Base-by-base conservation (phyloP, 64 coral and sea anemone genomes). In the Pachyseris speciosa region DNA sequence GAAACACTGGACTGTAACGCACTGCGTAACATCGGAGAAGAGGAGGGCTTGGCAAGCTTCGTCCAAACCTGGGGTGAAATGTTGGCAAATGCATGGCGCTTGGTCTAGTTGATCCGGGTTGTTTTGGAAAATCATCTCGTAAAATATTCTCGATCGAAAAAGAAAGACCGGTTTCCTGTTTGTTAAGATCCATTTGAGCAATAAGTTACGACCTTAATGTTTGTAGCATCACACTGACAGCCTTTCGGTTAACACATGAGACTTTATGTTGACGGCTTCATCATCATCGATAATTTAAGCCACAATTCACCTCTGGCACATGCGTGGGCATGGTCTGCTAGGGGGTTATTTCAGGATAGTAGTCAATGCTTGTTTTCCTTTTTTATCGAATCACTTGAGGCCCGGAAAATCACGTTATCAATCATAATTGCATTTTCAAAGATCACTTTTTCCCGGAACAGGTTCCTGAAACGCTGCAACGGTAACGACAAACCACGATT, bases 71-170 rank as follows among this genome's bases (percentile, higher is more conserved):
- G 22, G 36, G 9, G 2, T 81, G 7, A 7, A 26, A 16, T 17
- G 52, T 61, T 57, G 52, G 29, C 20, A 63, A 63, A 61, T 6
- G 26, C 17, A 58, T 32, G 63, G 36, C 20, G 36, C 55, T 63
- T 25, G 50, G 17, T n/a, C 22, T 13, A n/a, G n/a, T n/a, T 61
- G 52, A 15, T 10, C n/a, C 63, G 10, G 32, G 30, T 4, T 39
- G 51, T 5, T 61, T 33, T 11, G 77, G 33, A 61, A 81, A 81
- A 26, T 81, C 77, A 13, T 81, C 77, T 60, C 77, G 33, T 20
- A 81, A 40, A 39, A 81, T 81, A 63, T 81, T 81, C 25, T 81
- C 77, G 40, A 81, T 81, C 31, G 77, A 81, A 63, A 81, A 81
- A 7, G 77, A 61, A 58, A 81, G 77, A 41, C 10, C 15, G 20